These are phyloP conservation scores for Cynopterus brachyotis DNA, from an alignment of 2,113 vertebrate species.

Conservation along the genomic window DNA sequence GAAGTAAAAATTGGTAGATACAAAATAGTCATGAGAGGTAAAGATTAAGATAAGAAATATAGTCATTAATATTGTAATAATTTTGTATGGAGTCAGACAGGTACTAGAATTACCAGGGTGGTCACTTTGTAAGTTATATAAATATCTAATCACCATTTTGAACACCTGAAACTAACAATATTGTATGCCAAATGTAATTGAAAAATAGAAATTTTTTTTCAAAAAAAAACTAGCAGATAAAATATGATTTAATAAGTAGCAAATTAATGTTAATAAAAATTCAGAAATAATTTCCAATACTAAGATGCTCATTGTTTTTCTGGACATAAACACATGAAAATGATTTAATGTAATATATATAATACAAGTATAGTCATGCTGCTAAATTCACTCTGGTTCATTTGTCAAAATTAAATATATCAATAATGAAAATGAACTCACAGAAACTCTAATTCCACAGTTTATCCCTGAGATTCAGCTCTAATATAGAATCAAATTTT, in stretches of 20 bases:
- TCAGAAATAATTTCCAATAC: not conserved
- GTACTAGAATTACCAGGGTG: no score
- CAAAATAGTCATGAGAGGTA: no score
- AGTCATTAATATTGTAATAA: no score
- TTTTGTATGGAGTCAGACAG: no score
- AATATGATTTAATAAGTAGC: not conserved
- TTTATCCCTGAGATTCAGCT: not conserved
- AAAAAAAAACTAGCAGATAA: not conserved
- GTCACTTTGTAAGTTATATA: no score
- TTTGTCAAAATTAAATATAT: conserved; percentile 4
- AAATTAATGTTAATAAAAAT: not conserved
- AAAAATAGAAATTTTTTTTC: no score
- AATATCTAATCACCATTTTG: no score
- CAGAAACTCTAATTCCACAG: not conserved
- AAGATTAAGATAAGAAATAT: no score
- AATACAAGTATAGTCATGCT: not conserved
- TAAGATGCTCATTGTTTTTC: not conserved
- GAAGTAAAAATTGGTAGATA: no score
- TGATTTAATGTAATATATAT: not conserved
- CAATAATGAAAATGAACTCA: not conserved
- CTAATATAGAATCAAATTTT: not conserved
- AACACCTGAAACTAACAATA: no score
- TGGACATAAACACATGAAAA: not conserved
- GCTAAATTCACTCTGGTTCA: not conserved
- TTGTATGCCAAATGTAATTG: no score